A percentile compares a stretch with the other conserved stretches of the same genome.
phyloP scores from a whole-genome alignment of 1,140 invertebrate genomes.

The Ips typographus region DNA sequence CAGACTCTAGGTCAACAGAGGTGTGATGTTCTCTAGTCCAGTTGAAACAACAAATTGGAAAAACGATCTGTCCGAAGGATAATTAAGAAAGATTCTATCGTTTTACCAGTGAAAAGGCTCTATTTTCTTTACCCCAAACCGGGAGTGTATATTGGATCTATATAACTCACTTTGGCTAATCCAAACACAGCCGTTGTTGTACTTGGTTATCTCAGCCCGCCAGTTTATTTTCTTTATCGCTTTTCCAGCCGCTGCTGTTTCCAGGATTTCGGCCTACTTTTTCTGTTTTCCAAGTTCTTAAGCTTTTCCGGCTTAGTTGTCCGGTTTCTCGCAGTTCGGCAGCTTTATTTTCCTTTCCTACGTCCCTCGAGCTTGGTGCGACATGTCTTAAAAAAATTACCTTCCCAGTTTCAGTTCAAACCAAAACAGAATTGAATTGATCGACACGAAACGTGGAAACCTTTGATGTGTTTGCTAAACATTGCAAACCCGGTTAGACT shows the following conservation, averaged over 20 bases:
- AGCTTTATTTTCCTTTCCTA: slow-evolving; percentile 13
- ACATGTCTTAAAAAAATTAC: neutral
- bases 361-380: neutral
- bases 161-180: slow-evolving; percentile 34
- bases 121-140: slow-evolving; percentile 7
- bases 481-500: no score
- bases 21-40: no score
- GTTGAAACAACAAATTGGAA: no score
- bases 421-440: no score
- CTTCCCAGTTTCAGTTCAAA: no score
- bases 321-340: slow-evolving; percentile 7
- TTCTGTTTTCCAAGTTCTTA: slow-evolving; percentile 33
- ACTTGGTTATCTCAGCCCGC: slow-evolving; percentile 23
- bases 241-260: slow-evolving; percentile 14
- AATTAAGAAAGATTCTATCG: slow-evolving; percentile 30
- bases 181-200: slow-evolving; percentile 27
- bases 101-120: slow-evolving; percentile 11
- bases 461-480: no score
- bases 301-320: slow-evolving; percentile 25
- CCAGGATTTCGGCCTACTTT: slow-evolving; percentile 28
- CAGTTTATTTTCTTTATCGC: slow-evolving; percentile 34
- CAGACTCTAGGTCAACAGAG: no score
- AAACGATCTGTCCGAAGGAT: neutral
- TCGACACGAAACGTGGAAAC: no score
- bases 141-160: slow-evolving; percentile 18